Conservation (phyloP, 2,797 vertebrate species). For the Luscinia megarhynchos region DNA sequence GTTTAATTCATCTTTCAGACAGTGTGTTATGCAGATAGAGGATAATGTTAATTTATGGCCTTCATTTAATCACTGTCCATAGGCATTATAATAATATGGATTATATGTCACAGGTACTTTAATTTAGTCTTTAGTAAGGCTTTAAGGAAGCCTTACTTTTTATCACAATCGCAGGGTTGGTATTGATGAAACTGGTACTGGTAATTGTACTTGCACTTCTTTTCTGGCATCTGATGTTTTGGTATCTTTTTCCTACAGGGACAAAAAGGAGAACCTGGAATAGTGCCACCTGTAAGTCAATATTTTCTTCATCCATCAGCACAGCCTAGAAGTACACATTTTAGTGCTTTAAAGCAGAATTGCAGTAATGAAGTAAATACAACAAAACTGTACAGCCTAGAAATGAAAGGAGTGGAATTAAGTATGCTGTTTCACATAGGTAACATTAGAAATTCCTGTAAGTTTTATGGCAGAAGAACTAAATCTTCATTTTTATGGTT, state of each 20-base stretch:
- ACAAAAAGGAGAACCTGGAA: conserved; percentile 95
- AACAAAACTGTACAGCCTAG: neutral
- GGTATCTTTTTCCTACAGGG: conserved; percentile 79
- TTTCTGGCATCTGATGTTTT: neutral
- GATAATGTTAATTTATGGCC: neutral
- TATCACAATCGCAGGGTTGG: neutral
- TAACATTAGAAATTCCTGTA: neutral
- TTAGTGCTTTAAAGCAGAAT: neutral
- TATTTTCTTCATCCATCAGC: neutral
- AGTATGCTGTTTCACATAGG: accelerated
- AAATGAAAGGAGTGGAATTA: neutral
- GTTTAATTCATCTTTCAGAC: neutral
- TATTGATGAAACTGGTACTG: neutral
- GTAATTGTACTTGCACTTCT: neutral
- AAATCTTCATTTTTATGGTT: neutral
- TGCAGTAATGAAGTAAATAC: neutral
- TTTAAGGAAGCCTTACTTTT: neutral
- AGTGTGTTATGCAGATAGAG: neutral
- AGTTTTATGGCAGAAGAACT: too few relatives aligned
- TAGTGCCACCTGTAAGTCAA: conserved; percentile 90
- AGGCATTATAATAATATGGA: neutral
- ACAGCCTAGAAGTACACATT: neutral
- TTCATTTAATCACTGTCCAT: neutral
- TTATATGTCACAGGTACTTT: neutral
- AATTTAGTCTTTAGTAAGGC: neutral